Evolutionary conservation across 2,113 vertebrate genomes (phyloP).

Genomic region (Chiloscyllium plagiosum): DNA sequence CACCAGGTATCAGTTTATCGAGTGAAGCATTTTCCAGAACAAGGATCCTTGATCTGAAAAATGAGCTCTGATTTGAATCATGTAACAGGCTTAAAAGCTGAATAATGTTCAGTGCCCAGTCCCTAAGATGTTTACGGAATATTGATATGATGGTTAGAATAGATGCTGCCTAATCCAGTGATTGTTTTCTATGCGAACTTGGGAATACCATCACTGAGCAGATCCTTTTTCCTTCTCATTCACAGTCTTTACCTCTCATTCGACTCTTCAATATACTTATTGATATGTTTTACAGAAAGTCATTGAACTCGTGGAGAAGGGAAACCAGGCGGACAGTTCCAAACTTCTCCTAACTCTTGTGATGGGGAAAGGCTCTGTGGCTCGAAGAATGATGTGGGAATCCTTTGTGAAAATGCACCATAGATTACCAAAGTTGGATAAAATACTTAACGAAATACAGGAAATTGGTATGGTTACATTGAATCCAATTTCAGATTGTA

Average conservation of each 20-base stretch:
- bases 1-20: not conserved
- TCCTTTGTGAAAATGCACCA: not conserved
- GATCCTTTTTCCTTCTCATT: not conserved
- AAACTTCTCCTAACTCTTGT: not conserved
- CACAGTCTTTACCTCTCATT: not conserved
- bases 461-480: not conserved
- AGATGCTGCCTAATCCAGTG: not conserved
- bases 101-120: too few species aligned
- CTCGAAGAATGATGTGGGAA: not conserved
- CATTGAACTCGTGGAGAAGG: not conserved
- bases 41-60: not conserved
- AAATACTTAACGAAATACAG: too few species aligned
- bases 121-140: not conserved
- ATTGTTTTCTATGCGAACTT: not conserved
- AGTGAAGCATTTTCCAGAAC: not conserved
- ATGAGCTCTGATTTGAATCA: not conserved
- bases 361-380: not conserved
- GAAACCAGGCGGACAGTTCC: not conserved
- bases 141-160: not conserved
- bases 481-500: not conserved
- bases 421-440: too few species aligned
- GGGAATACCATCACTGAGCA: not conserved
- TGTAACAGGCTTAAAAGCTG: too few species aligned
- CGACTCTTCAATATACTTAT: not conserved
- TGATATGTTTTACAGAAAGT: not conserved